Base-by-base conservation (phyloP, 2,113 vertebrate species). In the Chunga burmeisteri region DNA sequence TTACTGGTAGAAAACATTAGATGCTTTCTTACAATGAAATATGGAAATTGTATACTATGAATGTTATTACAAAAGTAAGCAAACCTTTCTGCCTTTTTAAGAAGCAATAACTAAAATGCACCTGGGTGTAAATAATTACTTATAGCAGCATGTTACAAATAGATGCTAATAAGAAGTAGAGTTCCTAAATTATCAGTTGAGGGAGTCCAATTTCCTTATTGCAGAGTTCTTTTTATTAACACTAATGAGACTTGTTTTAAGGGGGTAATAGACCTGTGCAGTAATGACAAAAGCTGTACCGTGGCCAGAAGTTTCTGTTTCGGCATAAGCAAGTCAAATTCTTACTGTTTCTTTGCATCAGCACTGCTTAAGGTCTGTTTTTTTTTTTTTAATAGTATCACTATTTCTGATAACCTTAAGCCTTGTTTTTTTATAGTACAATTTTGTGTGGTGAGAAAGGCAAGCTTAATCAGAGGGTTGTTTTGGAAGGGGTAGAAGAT, bases 191-290 rank as follows among this genome's bases (percentile, higher is more conserved):
- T 97, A 87, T 55, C 77, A 70, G 82, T 65, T 84, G 81, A 87
- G 42, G 36, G 53, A 94, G 71, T 85, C 66, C 89, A 97, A 95
- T 96, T 97, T 97, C 95, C 95, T 93, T 77, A 36, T 71, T 96
- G 72, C 56, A 66, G 49, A 34, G 58, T 91, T 73, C 44, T 94
- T 87, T 82, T 82, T 86, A 38, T 91, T 89, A 92, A 84, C 65
- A 46, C 44, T 96, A 96, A 93, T 95, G 86, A 92, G 59, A 62
- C 61, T 83, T 94, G 21, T 74, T 92, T 88, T 47, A 59, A 81
- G 40, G 59, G 50, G 38, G 29, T 87, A 67, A 86, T 85, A 81
- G 81, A 50, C 66, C 19, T 86, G 27, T 85, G 63, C 49, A 38
- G 25, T 23, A 8, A 8, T 59, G 70, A 62, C 49, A 59, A 16